Base-by-base conservation (phyloP, 2,888 invertebrate genomes). In the Corythucha ciliata region DNA sequence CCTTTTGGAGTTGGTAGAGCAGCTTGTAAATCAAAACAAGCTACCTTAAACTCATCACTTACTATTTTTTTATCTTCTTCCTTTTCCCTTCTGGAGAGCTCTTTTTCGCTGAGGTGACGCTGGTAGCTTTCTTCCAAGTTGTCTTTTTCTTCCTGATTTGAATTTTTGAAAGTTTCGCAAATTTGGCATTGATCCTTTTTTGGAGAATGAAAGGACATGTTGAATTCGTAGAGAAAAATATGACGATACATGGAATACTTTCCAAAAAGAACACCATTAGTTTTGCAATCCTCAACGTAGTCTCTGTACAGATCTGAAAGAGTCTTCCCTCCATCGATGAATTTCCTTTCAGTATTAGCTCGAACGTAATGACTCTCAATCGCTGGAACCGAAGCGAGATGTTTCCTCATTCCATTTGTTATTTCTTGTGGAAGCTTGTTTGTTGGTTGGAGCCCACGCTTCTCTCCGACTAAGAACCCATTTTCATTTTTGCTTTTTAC, bases 1-100 rank as follows among this genome's bases (percentile, higher is more conserved):
- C 61, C 63, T 41, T 50, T 57, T 40, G 62, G 62, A 27, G 45
- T 26, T 53, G 59, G 60, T 37, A 63, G 49, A 33, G 57, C 55
- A 33, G 60, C 62, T 53, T 36, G 14, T n/a, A 36, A 36, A 14
- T n/a, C 34, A 10, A 34, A 34, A 18, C 34, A 34, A 10, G 34
- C 34, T 4, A 34, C 34, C 10, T 34, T 14, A 10, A 6, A 34
- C 4, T 16, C 5, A 10, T 34, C 12, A 10, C 34, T 34, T n/a
- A 36, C 22, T 36, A 5, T 36, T 36, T 36, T 12, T 22, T 36
- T 36, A 36, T 36, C 37, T 36, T 36, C 22, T 12, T 36, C 12
- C 37, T 36, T 36, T 36, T 36, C 34, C 6, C 6, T 18, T 10
- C 34, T 36, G 12, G 20, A 37, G 21, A 37, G n/a, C 37, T 8